Evolutionary conservation across 2,797 vertebrate genomes (phyloP), one percentile per base, ranked within the genome.

Genomic region (Erpetoichthys calabaricus): DNA sequence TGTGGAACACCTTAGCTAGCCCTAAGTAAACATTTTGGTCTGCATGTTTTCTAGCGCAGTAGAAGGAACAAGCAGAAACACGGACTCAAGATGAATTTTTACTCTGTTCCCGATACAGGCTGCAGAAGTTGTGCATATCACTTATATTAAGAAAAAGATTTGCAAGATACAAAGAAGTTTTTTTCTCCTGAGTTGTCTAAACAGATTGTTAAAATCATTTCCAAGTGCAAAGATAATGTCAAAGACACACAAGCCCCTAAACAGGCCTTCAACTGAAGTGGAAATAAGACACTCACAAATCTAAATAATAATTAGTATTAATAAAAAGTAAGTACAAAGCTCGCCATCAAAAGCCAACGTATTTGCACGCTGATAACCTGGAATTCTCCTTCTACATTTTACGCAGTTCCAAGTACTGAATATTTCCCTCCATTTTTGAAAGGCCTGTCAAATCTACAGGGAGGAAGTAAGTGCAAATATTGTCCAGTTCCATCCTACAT

Each of bases 201-300:
- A 63, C 47, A 57, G 43, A 56, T 53, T 42, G 42, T 50, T 55
- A 60, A 57, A 63, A 60, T 54, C 62, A 62, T 56, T 52, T 52
- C 64, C 25, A 62, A 62, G 64, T 65, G 64, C 64, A 62, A 62
- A 57, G 51, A 45, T 60, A 55, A 50, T 54, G 47, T 60, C 52
- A 51, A 57, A 45, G 58, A 54, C 49, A 56, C 6, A 5, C 45
- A 44, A 59, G 56, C 53, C 55, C 25, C 56, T 59, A 61, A 59
- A 46, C 56, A 8, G 45, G 55, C 51, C 51, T 62, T 50, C 49
- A 25, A 25, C 25, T 25, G 25, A 25, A 25, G 25, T 25, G 25
- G 25, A 25, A 25, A 25, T 25, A 25, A 25, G 25, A 25, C 25
- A 25, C 25, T 25, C 25, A 25, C 25, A 25, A 25, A 25, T 25